Evolutionary conservation across 2,888 invertebrate genomes (phyloP), one percentile per base, ranked within the genome.

Genomic region (Stenoptilia bipunctidactyla): DNA sequence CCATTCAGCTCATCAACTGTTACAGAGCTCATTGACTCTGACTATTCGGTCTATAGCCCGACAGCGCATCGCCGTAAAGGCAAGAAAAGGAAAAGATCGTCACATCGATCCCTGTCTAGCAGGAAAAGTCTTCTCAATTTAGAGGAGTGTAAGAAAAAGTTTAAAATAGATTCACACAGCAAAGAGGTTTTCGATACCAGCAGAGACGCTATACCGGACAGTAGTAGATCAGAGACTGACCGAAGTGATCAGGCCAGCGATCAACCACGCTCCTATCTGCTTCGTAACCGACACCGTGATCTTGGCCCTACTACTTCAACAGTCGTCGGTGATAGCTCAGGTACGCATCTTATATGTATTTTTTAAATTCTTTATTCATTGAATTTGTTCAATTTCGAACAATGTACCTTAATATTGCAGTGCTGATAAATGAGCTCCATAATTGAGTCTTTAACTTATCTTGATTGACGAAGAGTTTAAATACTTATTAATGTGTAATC

Each of bases 121-220:
- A 71, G 69, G 50, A 77, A 74, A 50, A 75, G 66, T 54, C 54
- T 70, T 48, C 55, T 79, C 41, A 66, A 71, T 51, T 50, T 68
- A 46, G 79, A 76, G 43, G 69, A 72, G 52, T 70, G 64, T 52
- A 65, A 71, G 54, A 75, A 84, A 64, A 80, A 73, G 64, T 76
- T 83, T 65, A 87, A 87, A 79, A 84, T 85, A 79, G 85, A 86
- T 65, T 50, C 66, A 54, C 71, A 67, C 56, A 72, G 60, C 58
- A 83, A 65, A 51, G 66, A 73, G 36, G 53, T 53, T 36, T 51
- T 61, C 30, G 71, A 70, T 27, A 48, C 62, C 9, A 63, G 50
- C 42, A 66, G 64, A 46, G 62, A 61, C 47, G 55, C 56, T 45
- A 40, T 49, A 30, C 45, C 47, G 15, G 65, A 64, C 41, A 64